These are phyloP conservation scores for Carcinoscorpius rotundicauda DNA, from an alignment of 1,140 invertebrate genomes.

Conservation along the genomic window DNA sequence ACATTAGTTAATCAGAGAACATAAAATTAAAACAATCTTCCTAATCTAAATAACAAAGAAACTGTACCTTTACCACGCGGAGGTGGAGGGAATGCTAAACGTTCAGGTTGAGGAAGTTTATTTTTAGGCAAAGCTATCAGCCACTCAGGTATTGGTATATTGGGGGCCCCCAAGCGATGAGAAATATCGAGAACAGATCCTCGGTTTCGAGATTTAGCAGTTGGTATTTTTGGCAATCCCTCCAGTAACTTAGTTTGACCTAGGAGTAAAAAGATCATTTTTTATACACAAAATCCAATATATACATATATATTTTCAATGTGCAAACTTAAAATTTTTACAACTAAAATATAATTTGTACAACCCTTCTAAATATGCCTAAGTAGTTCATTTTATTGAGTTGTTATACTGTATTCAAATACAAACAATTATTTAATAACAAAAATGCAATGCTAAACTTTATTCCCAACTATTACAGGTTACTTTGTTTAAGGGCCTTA, in stretches of 20 bases:
- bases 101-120: slow-evolving; percentile 59
- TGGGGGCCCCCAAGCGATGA: slow-evolving; percentile 52
- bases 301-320: background rate
- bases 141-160: slow-evolving; percentile 58
- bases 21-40: too few relatives aligned
- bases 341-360: too few relatives aligned
- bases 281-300: slow-evolving; percentile 5
- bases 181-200: slow-evolving; percentile 63
- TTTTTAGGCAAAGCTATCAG: slow-evolving; percentile 62
- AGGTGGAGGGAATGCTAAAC: slow-evolving; percentile 72
- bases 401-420: too few relatives aligned
- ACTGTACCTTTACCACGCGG: slow-evolving; percentile 57
- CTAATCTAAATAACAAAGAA: too few relatives aligned
- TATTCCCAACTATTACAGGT: too few relatives aligned
- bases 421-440: too few relatives aligned
- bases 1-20: too few relatives aligned
- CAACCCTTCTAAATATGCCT: too few relatives aligned
- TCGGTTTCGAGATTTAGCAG: slow-evolving; percentile 29
- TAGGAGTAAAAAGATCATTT: slow-evolving; percentile 24
- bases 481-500: too few relatives aligned
- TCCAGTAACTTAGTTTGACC: slow-evolving; percentile 40
- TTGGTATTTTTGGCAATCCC: slow-evolving; percentile 16
- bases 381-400: too few relatives aligned
- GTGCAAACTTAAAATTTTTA: background rate
- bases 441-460: too few relatives aligned